A percentile compares a stretch with the other conserved stretches of the same genome.
Conservation (phyloP, 2,113 vertebrate genomes). For the Cariama cristata region DNA sequence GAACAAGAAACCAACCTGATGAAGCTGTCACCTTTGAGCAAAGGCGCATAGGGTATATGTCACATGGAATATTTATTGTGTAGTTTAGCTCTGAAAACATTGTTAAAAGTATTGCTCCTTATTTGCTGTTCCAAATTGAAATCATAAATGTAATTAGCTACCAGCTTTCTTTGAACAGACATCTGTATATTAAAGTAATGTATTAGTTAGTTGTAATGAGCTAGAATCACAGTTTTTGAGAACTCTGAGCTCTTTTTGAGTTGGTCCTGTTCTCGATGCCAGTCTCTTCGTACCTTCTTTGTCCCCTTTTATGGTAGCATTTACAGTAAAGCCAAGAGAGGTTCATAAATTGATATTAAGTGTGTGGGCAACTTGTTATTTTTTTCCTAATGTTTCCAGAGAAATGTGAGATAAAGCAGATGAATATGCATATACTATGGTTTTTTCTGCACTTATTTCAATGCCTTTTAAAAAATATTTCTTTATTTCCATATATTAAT, state of each 20-base stretch:
- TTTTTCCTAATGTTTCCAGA: not conserved
- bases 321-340: not conserved
- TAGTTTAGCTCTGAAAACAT: slow-evolving; percentile 7
- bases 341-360: not conserved
- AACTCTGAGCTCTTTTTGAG: not conserved
- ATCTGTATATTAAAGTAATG: not conserved
- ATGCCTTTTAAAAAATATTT: not conserved
- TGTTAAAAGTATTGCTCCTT: not conserved
- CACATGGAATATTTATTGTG: not conserved
- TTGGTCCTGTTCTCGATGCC: not conserved
- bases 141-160: not conserved
- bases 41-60: not conserved
- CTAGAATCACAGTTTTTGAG: not conserved
- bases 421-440: not conserved
- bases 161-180: not conserved
- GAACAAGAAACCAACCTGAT: not conserved
- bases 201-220: not conserved
- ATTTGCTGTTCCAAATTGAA: slow-evolving; percentile 48
- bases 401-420: not conserved
- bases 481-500: not conserved
- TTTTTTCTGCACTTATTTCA: not conserved
- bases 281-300: not conserved
- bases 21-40: slow-evolving; percentile 19
- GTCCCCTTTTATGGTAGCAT: not conserved
- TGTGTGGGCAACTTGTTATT: not conserved